These are phyloP conservation scores for Serripes groenlandicus DNA, from an alignment of 2,888 invertebrate genomes.

Conservation along the genomic window DNA sequence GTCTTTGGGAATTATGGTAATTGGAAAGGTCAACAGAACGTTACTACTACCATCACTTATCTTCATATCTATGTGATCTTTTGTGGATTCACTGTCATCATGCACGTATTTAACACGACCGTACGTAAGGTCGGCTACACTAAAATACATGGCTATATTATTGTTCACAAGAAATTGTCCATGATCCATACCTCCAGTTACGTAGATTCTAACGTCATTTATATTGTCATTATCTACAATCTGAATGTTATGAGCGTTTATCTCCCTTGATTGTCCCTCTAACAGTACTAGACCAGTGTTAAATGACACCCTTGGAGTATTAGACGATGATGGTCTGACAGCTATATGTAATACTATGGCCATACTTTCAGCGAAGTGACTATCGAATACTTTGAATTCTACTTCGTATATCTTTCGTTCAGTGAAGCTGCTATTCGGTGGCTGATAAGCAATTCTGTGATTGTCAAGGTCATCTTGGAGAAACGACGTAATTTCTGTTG, in stretches of 20 bases:
- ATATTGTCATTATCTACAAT: slow-evolving; percentile 85
- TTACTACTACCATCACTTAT: slow-evolving; percentile 84
- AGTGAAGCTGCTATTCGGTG: slow-evolving; percentile 80
- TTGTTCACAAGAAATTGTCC: slow-evolving; percentile 82
- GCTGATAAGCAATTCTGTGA: slow-evolving; percentile 84
- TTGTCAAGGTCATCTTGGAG: slow-evolving; percentile 84
- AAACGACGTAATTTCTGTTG: slow-evolving; percentile 83
- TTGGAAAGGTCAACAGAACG: slow-evolving; percentile 82
- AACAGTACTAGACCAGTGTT: slow-evolving; percentile 83
- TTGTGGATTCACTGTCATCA: slow-evolving; percentile 82
- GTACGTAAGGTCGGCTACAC: slow-evolving; percentile 78
- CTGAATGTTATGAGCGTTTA: slow-evolving; percentile 79
- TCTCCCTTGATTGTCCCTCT: slow-evolving; percentile 84
- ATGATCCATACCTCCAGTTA: slow-evolving; percentile 83
- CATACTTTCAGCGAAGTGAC: slow-evolving; percentile 83
- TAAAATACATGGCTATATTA: slow-evolving; percentile 79
- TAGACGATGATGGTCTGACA: slow-evolving; percentile 82
- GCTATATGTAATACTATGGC: slow-evolving; percentile 84
- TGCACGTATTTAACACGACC: slow-evolving; percentile 83
- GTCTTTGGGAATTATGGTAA: slow-evolving; percentile 85
- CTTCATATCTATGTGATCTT: slow-evolving; percentile 83
- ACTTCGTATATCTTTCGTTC: slow-evolving; percentile 82
- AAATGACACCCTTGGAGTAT: slow-evolving; percentile 81
- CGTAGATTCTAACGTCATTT: slow-evolving; percentile 80
- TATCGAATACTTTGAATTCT: slow-evolving; percentile 84